Percentiles rank a stretch among this genome's conserved stretches.
Conservation (phyloP, 1,140 invertebrate species). For the Dendroctonus valens region DNA sequence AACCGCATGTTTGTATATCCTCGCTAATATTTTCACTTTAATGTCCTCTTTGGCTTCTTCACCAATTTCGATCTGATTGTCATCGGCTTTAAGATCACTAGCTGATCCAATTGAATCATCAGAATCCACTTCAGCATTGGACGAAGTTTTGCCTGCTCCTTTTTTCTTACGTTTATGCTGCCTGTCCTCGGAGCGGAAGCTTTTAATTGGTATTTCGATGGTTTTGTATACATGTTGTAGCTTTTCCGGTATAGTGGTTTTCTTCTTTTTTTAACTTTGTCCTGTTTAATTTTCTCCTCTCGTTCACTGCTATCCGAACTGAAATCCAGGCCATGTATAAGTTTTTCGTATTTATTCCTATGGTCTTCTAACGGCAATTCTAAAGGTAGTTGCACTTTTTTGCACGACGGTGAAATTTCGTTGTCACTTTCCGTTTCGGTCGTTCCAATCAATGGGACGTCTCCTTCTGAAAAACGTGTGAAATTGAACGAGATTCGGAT, state of each 20-base stretch:
- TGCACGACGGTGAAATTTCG: conserved; percentile 57
- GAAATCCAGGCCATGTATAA: conserved; percentile 58
- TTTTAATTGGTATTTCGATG: conserved; percentile 50
- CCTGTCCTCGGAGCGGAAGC: conserved; percentile 31
- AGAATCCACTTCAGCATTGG: conserved; percentile 51
- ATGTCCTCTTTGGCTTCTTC: conserved; percentile 44
- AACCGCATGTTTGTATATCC: conserved; percentile 65
- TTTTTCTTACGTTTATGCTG: conserved; percentile 40
- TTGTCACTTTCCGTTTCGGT: conserved; percentile 44
- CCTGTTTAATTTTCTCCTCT: conserved; percentile 45
- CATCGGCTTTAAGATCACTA: conserved; percentile 62
- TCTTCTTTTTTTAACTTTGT: conserved; percentile 41
- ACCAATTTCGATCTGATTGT: conserved; percentile 48
- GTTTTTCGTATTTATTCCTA: conserved; percentile 69
- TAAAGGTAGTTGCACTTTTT: conserved; percentile 51
- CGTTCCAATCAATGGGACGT: conserved; percentile 39
- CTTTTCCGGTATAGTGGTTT: conserved; percentile 43
- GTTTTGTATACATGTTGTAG: conserved; percentile 53
- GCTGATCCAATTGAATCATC: conserved; percentile 76
- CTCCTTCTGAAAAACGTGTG: conserved; percentile 40
- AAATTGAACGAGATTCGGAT: conserved; percentile 16
- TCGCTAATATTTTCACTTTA: conserved; percentile 64
- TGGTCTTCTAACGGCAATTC: conserved; percentile 63
- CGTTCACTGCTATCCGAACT: conserved; percentile 61
- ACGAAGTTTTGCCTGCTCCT: conserved; percentile 36